Percentiles rank a stretch among this genome's conserved stretches.
Evolutionary conservation across 1,140 invertebrate genomes (phyloP).

Genomic region (Papilio xuthus): DNA sequence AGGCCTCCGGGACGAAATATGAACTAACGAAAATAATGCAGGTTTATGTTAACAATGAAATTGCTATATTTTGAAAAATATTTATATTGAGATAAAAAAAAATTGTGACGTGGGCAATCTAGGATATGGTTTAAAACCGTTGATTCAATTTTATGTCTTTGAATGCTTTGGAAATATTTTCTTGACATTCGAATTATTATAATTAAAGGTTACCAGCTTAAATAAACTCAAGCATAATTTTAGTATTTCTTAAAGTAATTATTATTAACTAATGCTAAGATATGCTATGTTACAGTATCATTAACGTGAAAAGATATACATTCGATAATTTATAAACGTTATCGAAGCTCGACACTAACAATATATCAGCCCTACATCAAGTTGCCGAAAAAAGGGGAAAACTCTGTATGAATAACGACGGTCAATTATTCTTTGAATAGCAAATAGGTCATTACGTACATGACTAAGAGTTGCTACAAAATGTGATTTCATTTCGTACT

Average conservation of each 20-base stretch:
- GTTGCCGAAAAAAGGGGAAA: slow-evolving; percentile 26
- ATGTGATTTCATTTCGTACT: slow-evolving; percentile 1
- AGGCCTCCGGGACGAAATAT: too few species aligned
- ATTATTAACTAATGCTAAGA: neutral
- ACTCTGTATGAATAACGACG: slow-evolving; percentile 28
- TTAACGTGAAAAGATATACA: slow-evolving; percentile 17
- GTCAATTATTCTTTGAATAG: slow-evolving; percentile 34
- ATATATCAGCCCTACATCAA: slow-evolving; percentile 9
- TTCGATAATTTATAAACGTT: slow-evolving; percentile 13
- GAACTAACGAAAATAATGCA: neutral
- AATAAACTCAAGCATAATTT: too few species aligned
- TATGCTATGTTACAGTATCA: neutral
- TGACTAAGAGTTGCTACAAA: neutral
- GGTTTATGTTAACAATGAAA: neutral
- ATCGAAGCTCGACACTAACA: neutral
- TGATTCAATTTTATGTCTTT: too few species aligned
- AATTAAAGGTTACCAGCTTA: too few species aligned
- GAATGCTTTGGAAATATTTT: too few species aligned
- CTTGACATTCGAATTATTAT: too few species aligned
- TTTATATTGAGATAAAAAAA: neutral
- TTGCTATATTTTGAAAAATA: neutral
- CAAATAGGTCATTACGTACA: slow-evolving; percentile 30
- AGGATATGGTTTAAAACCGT: too few species aligned
- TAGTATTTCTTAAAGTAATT: neutral
- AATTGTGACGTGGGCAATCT: too few species aligned